These are phyloP conservation scores for Papilio aristodemus DNA, from an alignment of 1,140 invertebrate species.

Conservation along the genomic window DNA sequence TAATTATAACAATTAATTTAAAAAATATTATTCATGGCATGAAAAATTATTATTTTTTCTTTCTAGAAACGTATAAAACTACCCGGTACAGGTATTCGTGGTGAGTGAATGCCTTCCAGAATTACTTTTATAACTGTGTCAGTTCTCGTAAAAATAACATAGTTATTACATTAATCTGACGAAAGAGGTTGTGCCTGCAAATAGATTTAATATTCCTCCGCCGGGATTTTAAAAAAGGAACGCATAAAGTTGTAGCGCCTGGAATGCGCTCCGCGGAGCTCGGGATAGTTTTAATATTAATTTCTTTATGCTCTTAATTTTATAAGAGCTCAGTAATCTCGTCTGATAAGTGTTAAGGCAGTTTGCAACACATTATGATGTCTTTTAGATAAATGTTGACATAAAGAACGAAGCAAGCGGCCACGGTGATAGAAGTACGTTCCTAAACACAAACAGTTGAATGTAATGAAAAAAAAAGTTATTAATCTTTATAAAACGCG, in stretches of 20 bases:
- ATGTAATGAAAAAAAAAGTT: not conserved
- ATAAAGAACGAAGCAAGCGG: too few relatives aligned
- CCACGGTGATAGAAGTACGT: too few relatives aligned
- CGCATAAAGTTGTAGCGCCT: not conserved
- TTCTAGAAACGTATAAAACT: too few relatives aligned
- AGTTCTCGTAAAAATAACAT: not conserved
- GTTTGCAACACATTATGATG: not conserved
- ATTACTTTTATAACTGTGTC: too few relatives aligned
- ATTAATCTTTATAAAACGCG: not conserved
- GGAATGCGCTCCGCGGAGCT: not conserved
- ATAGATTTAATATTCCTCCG: not conserved
- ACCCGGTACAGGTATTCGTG: too few relatives aligned
- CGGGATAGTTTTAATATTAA: not conserved
- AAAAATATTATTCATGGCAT: too few relatives aligned
- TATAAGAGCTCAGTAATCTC: conserved; percentile 1
- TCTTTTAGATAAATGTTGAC: too few relatives aligned
- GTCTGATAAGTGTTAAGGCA: not conserved
- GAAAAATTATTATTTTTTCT: too few relatives aligned
- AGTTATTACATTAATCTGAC: not conserved
- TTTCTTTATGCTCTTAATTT: not conserved
- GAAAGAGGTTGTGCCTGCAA: not conserved
- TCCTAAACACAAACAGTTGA: too few relatives aligned
- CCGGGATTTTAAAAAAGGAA: not conserved
- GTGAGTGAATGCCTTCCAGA: too few relatives aligned
- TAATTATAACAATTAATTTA: too few relatives aligned